Base-by-base conservation (phyloP, 2,888 invertebrate species). In the Leptopilina drosophilae region DNA sequence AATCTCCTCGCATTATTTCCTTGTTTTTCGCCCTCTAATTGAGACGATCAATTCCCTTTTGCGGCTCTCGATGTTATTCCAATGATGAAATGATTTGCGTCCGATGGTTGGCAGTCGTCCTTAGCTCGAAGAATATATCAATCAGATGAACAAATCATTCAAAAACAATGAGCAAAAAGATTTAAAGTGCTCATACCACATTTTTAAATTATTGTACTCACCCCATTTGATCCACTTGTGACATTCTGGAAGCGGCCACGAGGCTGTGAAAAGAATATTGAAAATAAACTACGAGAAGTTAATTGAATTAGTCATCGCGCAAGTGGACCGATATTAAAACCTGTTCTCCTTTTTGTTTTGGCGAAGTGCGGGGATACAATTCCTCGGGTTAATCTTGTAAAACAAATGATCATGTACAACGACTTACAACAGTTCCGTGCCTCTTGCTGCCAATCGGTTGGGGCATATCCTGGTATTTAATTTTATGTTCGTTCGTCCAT, bases 391-490 rank as follows among this genome's bases (percentile, higher is more conserved):
- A 49, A 6, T 5, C n/a, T n/a, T n/a, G n/a, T n/a, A n/a, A n/a
- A n/a, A n/a, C n/a, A n/a, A 12, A 49, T 49, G 9, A 1, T 49
- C 11, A 49, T 12, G 9, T 49, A 15, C 56, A 73, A 15, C 14
- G 53, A 86, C 89, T 89, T 91, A 94, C 94, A 87, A 94, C 93
- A 76, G 97, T 95, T 88, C 97, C n/a, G 94, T 85, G 96, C 96
- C 92, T 98, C 98, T 88, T 98, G 98, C 11, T n/a, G 99, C 98
- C 80, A 99, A 93, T 86, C 98, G 94, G 8, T 98, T n/a, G n/a
- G 98, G 3, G 99, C 98, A 92, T 99, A 99, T 88, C 98, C 94
- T 66, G 99, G 99, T 90, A 99, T 99, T 82, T 99, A 94, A n/a
- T n/a, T 82, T 98, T 94, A 92, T 99, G 99, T 90, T 99, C 99